Evolutionary conservation across 2,113 vertebrate species (phyloP).

Genomic region (Urocynchramus pylzowi): DNA sequence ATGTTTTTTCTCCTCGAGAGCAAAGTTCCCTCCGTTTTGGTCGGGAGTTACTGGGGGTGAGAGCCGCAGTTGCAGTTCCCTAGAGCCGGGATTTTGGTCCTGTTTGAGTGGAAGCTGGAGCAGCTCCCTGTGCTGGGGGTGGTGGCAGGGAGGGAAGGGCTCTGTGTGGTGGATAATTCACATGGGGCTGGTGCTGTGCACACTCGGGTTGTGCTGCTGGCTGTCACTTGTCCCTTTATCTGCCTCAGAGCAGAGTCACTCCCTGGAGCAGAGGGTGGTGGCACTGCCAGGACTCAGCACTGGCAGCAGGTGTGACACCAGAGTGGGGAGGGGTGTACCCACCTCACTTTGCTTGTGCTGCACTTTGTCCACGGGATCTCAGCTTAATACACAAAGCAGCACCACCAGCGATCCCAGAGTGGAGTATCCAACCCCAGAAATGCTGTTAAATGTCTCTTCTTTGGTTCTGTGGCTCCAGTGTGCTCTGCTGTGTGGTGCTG

Average conservation of each 20-base stretch:
- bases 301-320: background rate
- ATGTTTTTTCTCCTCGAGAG: background rate
- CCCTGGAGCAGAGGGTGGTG: background rate
- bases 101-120: background rate
- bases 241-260: background rate
- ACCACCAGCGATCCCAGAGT: background rate
- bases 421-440: background rate
- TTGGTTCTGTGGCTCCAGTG: background rate
- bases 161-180: accelerated
- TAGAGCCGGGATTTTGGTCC: background rate
- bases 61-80: accelerated
- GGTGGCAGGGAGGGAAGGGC: background rate
- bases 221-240: background rate
- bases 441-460: background rate
- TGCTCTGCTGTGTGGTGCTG: background rate
- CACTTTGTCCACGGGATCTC: accelerated
- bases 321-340: background rate
- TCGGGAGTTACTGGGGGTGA: accelerated
- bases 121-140: accelerated
- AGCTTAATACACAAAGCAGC: background rate
- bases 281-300: background rate
- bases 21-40: background rate
- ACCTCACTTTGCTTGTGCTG: background rate
- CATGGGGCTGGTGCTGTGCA: background rate
- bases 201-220: background rate